A percentile compares a stretch with the other conserved stretches of the same genome.
Evolutionary conservation across 2,888 invertebrate genomes (phyloP).

Genomic region (Lacanobia wlatinum): DNA sequence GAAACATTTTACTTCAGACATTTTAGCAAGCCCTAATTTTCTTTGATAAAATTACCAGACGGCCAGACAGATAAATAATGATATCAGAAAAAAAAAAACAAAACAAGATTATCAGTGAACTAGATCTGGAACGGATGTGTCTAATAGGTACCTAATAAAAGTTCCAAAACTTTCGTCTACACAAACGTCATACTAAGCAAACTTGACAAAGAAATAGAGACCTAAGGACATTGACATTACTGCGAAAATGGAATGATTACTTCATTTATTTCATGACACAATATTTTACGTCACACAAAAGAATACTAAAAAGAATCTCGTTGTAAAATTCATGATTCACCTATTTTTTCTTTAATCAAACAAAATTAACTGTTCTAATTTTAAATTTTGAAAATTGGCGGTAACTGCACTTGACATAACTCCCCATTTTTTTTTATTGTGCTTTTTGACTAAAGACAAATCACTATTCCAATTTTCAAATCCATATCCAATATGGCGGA

Average conservation of each 20-base stretch:
- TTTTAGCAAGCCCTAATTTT: background rate
- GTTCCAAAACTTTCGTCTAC: constrained; percentile 2
- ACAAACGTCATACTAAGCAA: background rate
- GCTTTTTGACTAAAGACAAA: too few relatives aligned
- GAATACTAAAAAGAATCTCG: background rate
- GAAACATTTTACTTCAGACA: background rate
- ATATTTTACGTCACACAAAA: constrained; percentile 8
- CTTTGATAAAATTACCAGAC: constrained; percentile 30
- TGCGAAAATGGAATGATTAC: background rate
- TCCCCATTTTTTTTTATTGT: background rate
- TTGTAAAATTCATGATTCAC: too few relatives aligned
- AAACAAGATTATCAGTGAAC: constrained; percentile 39
- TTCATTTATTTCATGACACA: constrained; percentile 13
- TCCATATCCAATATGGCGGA: constrained; percentile 51
- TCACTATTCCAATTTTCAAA: constrained; percentile 7
- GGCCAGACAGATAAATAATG: constrained; percentile 34
- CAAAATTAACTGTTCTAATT: too few relatives aligned
- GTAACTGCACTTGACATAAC: background rate
- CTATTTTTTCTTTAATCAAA: too few relatives aligned
- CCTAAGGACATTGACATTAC: constrained; percentile 6
- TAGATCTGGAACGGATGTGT: constrained; percentile 35
- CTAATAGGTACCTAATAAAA: constrained; percentile 2
- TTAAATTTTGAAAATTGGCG: too few relatives aligned
- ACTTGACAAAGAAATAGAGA: constrained; percentile 15
- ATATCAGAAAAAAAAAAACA: constrained; percentile 9